Evolutionary conservation across 2,113 vertebrate species (phyloP).

Genomic region (Todiramphus saurophagus): DNA sequence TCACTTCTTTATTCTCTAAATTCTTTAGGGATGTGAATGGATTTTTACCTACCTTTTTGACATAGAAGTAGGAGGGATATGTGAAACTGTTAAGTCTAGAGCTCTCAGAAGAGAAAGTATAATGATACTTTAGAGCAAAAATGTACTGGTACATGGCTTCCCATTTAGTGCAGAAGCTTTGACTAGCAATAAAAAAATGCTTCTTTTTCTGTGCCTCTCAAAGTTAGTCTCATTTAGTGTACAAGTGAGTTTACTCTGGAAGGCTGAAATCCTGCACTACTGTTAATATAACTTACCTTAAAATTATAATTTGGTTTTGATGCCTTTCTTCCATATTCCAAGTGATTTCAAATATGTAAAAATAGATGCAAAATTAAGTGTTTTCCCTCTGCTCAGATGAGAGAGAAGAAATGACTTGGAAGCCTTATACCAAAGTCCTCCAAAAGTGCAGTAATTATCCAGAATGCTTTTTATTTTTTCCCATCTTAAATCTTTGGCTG

Average conservation of each 20-base stretch:
- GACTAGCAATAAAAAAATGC: neutral
- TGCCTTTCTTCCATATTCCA: neutral
- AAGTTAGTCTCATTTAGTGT: neutral
- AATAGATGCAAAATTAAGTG: neutral
- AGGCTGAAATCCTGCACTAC: neutral
- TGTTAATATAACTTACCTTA: neutral
- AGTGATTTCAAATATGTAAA: neutral
- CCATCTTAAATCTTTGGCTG: neutral
- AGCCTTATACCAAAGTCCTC: neutral
- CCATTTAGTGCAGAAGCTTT: neutral
- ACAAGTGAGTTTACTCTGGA: neutral
- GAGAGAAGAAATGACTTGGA: neutral
- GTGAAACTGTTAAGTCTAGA: neutral
- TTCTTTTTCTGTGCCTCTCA: neutral
- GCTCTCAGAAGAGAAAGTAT: neutral
- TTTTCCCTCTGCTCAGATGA: neutral
- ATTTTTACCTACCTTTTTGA: neutral
- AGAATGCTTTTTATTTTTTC: neutral
- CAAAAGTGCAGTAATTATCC: neutral
- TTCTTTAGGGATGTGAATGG: neutral
- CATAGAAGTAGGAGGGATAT: neutral
- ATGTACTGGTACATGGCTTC: fast-evolving
- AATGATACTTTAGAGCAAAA: neutral
- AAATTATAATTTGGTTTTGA: neutral
- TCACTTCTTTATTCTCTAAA: neutral